Percentiles rank a stretch among this genome's conserved stretches.
Evolutionary conservation across 2,113 vertebrate species (phyloP).

Genomic region (Gila orcuttii): DNA sequence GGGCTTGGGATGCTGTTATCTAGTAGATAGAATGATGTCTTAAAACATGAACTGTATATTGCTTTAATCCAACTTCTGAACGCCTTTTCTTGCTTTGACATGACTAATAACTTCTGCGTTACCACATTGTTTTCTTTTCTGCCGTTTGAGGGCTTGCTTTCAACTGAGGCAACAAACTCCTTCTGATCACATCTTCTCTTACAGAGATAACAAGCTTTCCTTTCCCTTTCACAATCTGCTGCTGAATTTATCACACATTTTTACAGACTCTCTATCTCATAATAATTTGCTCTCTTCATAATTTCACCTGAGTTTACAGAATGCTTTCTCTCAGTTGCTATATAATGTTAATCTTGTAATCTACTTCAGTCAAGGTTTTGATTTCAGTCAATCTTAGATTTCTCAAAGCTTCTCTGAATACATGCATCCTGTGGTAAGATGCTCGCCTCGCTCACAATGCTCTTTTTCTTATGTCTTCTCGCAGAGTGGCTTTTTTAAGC

Average conservation of each 20-base stretch:
- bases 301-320: background rate
- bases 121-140: background rate
- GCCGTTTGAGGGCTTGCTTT: conserved; percentile 8
- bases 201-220: conserved; percentile 26
- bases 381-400: background rate
- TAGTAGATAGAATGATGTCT: conserved; percentile 25
- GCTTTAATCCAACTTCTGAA: conserved; percentile 31
- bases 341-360: background rate
- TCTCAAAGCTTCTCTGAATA: background rate
- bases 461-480: background rate
- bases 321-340: background rate
- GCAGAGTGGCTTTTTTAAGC: conserved; percentile 92
- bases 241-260: background rate
- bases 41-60: conserved; percentile 31
- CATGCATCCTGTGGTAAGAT: background rate
- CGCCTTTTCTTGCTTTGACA: conserved; percentile 14
- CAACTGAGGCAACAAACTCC: conserved; percentile 7
- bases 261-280: background rate
- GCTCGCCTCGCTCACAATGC: background rate
- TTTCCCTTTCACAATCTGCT: background rate
- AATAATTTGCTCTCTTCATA: conserved; percentile 18
- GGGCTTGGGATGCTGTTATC: conserved; percentile 28
- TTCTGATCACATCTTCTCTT: conserved; percentile 23
- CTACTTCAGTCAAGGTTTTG: background rate
- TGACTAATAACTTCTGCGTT: conserved; percentile 30